Evolutionary conservation across 2,113 vertebrate species (phyloP), one percentile per base, ranked within the genome.

Genomic region (Serilophus lunatus): DNA sequence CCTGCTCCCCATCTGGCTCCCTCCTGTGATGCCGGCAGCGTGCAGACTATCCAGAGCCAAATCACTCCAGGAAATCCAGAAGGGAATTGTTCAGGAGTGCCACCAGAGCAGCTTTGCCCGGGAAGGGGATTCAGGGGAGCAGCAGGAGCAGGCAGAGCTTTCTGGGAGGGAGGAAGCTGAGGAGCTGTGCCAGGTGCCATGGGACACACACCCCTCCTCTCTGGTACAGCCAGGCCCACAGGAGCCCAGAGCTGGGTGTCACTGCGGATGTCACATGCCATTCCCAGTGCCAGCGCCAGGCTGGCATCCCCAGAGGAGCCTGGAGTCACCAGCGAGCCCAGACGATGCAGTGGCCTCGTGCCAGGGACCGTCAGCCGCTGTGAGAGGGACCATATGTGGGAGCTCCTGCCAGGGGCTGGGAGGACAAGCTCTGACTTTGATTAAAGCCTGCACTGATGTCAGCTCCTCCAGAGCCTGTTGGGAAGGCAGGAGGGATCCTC

Each of bases 331-430:
- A 9, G 72, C 0, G 4, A 75, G 63, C 3, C 11, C 80, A 75
- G 86, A 54, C 3, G 2, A 40, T 22, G 63, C 31, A 0, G 16
- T 76, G 93, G 93, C 85, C 75, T 42, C 2, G 0, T 0, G 90
- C 92, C 96, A 97, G 90, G 88, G 38, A n/a, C 54, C 25, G 1
- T 76, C 92, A 95, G 88, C 25, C 31, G 10, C 92, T 4, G 66
- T 0, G 29, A 94, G 66, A 76, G 85, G 82, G 59, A 77, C 82
- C 95, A 86, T 90, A 74, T 92, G 96, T 56, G 80, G 0, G 1
- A 63, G 74, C 22, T 78, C 77, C 95, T 95, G 94, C 83, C 86
- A 59, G 90, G 78, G 91, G 83, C 94, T 86, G 81, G 44, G 63
- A 70, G 88, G 47, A 81, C 13, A 3, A 42, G 54, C 29, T 82